Conservation (phyloP, 2,113 vertebrate species). For the Casuarius casuarius region DNA sequence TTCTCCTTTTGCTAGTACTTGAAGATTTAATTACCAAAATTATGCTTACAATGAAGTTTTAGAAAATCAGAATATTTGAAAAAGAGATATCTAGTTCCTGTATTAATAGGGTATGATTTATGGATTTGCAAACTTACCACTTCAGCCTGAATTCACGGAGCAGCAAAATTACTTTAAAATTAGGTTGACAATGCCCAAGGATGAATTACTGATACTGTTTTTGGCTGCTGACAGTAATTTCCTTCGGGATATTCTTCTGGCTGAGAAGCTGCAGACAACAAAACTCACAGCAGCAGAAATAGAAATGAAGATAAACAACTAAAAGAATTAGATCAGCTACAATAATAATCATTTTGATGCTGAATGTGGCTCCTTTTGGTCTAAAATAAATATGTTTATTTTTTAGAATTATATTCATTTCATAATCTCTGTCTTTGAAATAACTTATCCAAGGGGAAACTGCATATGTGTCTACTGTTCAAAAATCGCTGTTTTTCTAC, state of each 20-base stretch:
- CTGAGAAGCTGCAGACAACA: conserved; percentile 84
- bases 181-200: conserved; percentile 84
- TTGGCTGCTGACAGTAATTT: conserved; percentile 82
- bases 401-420: neutral
- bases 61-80: conserved; percentile 37
- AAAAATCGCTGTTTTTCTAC: neutral
- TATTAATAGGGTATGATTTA: conserved; percentile 54
- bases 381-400: neutral
- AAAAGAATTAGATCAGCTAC: neutral
- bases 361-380: neutral
- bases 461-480: neutral
- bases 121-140: conserved; percentile 56
- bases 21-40: conserved; percentile 33
- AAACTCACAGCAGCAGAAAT: conserved; percentile 82
- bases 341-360: neutral
- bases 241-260: conserved; percentile 75
- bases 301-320: conserved; percentile 79
- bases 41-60: neutral
- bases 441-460: neutral
- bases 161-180: conserved; percentile 88
- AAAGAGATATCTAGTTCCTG: conserved; percentile 47
- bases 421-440: neutral
- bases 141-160: conserved; percentile 80
- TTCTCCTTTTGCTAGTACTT: neutral
- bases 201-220: conserved; percentile 79